These are phyloP conservation scores for Sinocyclocheilus maitianheensis DNA, from an alignment of 2,113 vertebrate species.

Conservation along the genomic window DNA sequence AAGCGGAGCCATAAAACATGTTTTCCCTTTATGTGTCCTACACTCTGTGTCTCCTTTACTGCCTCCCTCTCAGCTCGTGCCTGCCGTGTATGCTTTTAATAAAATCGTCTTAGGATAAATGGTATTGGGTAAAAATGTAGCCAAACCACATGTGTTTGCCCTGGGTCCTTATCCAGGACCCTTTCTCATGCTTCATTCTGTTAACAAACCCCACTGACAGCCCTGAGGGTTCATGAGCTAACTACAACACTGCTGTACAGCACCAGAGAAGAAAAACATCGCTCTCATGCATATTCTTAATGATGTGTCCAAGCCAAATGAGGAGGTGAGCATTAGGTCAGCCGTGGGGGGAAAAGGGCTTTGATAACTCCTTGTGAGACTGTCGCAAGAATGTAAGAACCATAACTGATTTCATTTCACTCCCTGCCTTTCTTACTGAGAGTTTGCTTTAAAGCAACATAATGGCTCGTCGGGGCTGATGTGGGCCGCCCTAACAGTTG, in stretches of 20 bases:
- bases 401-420: conserved; percentile 35
- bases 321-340: conserved; percentile 35
- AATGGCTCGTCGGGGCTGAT: conserved; percentile 27
- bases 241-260: conserved; percentile 35
- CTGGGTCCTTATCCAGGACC: conserved; percentile 24
- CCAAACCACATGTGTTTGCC: conserved; percentile 42
- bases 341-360: conserved; percentile 13
- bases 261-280: conserved; percentile 26
- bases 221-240: conserved; percentile 20
- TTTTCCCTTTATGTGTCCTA: conserved; percentile 1
- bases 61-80: neutral
- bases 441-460: conserved; percentile 33
- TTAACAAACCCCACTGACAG: conserved; percentile 40
- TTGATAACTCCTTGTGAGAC: conserved; percentile 34
- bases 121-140: conserved; percentile 28
- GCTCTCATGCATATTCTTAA: conserved; percentile 41
- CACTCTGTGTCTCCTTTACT: conserved; percentile 24
- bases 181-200: conserved; percentile 39
- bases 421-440: conserved; percentile 4
- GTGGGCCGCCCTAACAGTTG: conserved; percentile 1
- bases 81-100: conserved; percentile 25
- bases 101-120: conserved; percentile 36
- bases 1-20: neutral
- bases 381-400: conserved; percentile 28
- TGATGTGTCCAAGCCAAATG: conserved; percentile 38